Conservation (phyloP, 2,797 vertebrate species). For the Chrosomus eos region DNA sequence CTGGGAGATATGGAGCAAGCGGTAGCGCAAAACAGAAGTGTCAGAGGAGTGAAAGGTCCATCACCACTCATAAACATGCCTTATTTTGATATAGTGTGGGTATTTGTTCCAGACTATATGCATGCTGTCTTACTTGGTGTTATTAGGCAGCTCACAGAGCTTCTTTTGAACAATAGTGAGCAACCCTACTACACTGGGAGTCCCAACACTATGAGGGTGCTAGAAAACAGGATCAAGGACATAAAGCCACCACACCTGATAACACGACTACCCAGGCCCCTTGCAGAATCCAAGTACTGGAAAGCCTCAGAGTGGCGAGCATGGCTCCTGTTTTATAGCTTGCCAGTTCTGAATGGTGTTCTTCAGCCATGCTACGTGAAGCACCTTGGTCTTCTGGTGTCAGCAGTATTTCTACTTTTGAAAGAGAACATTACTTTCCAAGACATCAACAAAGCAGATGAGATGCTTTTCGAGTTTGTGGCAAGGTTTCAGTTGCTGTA, state of each 20-base stretch:
- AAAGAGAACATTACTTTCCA: slow-evolving; percentile 14
- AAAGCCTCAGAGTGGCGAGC: slow-evolving; percentile 41
- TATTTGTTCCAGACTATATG: slow-evolving; percentile 43
- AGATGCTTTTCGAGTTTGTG: slow-evolving; percentile 31
- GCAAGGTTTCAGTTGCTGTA: slow-evolving; percentile 31
- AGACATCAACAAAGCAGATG: slow-evolving; percentile 33
- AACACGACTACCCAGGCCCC: slow-evolving; percentile 32
- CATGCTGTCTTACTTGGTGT: slow-evolving; percentile 43
- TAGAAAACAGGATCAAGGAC: slow-evolving; percentile 28
- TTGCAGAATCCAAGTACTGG: slow-evolving; percentile 32
- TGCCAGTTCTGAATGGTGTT: slow-evolving; percentile 26
- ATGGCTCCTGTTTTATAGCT: slow-evolving; percentile 40
- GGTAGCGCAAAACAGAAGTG: not conserved
- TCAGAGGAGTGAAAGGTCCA: slow-evolving; percentile 38
- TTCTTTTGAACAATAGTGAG: slow-evolving; percentile 18
- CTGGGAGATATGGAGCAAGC: too few relatives aligned
- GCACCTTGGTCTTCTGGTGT: slow-evolving; percentile 28
- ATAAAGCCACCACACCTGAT: slow-evolving; percentile 35
- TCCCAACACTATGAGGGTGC: slow-evolving; percentile 12
- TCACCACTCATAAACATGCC: slow-evolving; percentile 40
- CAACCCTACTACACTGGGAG: slow-evolving; percentile 1
- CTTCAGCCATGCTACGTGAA: slow-evolving; percentile 23
- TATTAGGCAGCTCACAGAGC: slow-evolving; percentile 12
- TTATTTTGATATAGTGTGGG: slow-evolving; percentile 37
- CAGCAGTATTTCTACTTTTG: slow-evolving; percentile 35